Percentiles rank a stretch among this genome's conserved stretches.
Evolutionary conservation across 2,113 vertebrate genomes (phyloP).

Genomic region (Chinchilla lanigera): DNA sequence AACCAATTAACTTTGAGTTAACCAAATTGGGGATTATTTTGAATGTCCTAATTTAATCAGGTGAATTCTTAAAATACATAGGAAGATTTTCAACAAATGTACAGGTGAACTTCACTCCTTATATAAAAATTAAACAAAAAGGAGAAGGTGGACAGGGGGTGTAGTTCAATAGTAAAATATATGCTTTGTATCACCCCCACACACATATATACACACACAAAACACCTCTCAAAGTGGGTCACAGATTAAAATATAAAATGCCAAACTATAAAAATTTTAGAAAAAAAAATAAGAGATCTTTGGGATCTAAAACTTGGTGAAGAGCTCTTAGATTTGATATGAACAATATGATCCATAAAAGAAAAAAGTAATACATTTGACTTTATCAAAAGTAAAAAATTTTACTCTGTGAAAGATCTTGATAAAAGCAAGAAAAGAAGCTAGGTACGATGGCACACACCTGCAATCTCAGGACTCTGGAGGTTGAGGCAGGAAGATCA

Average conservation of each 20-base stretch:
- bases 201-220: background rate
- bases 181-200: background rate
- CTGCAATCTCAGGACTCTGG: background rate
- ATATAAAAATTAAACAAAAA: conserved; percentile 38
- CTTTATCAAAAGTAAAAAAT: conserved; percentile 40
- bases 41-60: conserved; percentile 3
- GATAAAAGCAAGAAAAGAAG: background rate
- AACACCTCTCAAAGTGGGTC: background rate
- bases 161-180: background rate
- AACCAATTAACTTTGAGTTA: conserved; percentile 36
- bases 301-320: conserved; percentile 1
- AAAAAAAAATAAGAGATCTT: conserved; percentile 20
- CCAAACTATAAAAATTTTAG: conserved; percentile 5
- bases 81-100: conserved; percentile 50
- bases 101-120: background rate
- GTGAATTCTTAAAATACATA: conserved; percentile 39
- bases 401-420: background rate
- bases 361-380: background rate
- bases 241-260: conserved; percentile 60
- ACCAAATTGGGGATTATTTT: conserved; percentile 12
- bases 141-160: background rate
- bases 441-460: background rate
- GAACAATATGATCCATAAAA: background rate
- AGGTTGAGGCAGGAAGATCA: background rate
- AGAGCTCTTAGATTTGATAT: conserved; percentile 3